Evolutionary conservation across 2,888 invertebrate species (phyloP), one percentile per base, ranked within the genome.

Genomic region (Pasiphila rectangulata): DNA sequence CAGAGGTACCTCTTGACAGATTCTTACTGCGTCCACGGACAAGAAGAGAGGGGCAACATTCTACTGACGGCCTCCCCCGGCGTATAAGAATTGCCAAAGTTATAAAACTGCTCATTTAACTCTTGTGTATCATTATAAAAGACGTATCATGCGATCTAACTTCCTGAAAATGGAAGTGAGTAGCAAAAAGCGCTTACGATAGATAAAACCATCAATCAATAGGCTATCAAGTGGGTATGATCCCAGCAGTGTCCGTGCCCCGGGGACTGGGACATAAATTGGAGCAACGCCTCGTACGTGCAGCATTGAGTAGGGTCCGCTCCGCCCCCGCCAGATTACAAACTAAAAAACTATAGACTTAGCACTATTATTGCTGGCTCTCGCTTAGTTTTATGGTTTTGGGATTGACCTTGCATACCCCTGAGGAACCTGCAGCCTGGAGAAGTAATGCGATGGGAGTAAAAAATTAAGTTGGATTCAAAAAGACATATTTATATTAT

Each of bases 241-340:
- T 41, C 39, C 43, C 23, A 43, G 35, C 39, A 25, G 25, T 21
- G 38, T 39, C 29, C 29, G 15, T 27, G 43, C 48, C 39, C 35
- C 15, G 19, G 43, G 48, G 43, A 43, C 39, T 21, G 23, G 21
- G 40, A 40, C 48, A 53, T 59, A 57, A 56, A 56, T 59, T 49
- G 42, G 41, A 46, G 59, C 34, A 44, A 46, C 57, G 57, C 59
- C 59, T 50, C 50, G 39, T 45, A 46, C 49, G 30, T 15, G 34
- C 29, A 46, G 15, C 38, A 38, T 27, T 56, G 54, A 52, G 57
- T 43, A 30, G 55, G 55, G 52, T 54, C 29, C 43, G 42, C 56
- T 54, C 51, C 57, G 57, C 55, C 57, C 49, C 17, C 54, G 38
- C n/a, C 7, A 43, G 38, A 48, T 48, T 41, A 48, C 17, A 43